These are phyloP conservation scores for Trichomalopsis sarcophagae DNA, from an alignment of 1,140 invertebrate genomes.

Conservation along the genomic window DNA sequence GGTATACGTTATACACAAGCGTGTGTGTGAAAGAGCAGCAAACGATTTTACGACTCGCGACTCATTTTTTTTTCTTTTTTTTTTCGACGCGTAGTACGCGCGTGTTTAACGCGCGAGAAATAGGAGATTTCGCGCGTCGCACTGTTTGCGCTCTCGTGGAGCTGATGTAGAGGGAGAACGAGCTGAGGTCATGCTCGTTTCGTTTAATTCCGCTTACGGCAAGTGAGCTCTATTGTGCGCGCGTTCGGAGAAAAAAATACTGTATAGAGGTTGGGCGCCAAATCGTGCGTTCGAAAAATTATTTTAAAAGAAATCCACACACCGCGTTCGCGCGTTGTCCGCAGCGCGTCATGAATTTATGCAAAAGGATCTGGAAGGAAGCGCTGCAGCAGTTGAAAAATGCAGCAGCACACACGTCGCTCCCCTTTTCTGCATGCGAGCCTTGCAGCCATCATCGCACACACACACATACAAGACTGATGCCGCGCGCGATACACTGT, in stretches of 20 bases:
- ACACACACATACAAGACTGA: background rate
- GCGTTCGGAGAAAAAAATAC: background rate
- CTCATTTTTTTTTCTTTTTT: background rate
- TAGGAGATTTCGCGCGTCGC: background rate
- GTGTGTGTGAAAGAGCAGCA: background rate
- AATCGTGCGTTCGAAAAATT: too few species aligned
- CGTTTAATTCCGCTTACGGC: background rate
- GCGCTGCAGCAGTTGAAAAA: constrained; percentile 21
- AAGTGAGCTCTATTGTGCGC: background rate
- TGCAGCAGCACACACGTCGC: constrained; percentile 8
- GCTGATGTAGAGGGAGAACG: background rate
- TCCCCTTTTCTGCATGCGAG: constrained; percentile 52
- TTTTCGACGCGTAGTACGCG: background rate
- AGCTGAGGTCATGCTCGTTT: background rate
- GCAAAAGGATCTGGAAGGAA: constrained; percentile 11
- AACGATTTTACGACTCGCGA: background rate
- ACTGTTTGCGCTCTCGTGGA: background rate
- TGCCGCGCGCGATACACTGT: background rate
- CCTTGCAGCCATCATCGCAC: background rate
- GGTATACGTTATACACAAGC: too few species aligned
- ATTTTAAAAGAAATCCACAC: too few species aligned
- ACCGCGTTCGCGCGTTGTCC: too few species aligned
- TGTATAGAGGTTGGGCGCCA: background rate
- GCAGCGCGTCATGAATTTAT: constrained; percentile 6
- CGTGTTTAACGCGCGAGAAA: background rate